These are phyloP conservation scores for Hippocampus abdominalis DNA, from an alignment of 2,113 vertebrate species.

Conservation along the genomic window DNA sequence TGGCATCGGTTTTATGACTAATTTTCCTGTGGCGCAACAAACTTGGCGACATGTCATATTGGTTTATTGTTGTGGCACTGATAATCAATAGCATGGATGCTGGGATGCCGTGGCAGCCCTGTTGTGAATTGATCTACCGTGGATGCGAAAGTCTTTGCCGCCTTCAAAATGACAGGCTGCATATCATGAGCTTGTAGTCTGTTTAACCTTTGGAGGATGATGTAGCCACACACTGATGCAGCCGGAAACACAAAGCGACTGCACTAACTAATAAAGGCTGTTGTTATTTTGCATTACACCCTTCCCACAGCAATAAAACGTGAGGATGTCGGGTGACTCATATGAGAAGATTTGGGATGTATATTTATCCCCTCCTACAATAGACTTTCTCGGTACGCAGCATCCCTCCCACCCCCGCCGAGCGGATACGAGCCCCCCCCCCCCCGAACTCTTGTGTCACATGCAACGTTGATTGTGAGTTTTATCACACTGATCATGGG, in stretches of 20 bases:
- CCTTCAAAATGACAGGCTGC: conserved; percentile 16
- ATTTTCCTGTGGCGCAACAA: conserved; percentile 37
- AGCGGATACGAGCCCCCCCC: conserved; percentile 28
- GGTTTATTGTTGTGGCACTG: conserved; percentile 56
- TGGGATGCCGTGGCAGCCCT: conserved; percentile 36
- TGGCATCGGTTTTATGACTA: conserved; percentile 57
- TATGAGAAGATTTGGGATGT: background rate
- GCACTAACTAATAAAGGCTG: conserved; percentile 8
- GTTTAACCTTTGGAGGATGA: conserved; percentile 21
- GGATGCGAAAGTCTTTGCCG: conserved; percentile 12
- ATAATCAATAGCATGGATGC: conserved; percentile 57
- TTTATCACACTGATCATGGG: conserved; percentile 99
- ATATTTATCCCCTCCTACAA: conserved; percentile 24
- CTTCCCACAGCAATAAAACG: background rate
- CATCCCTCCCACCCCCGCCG: conserved; percentile 8
- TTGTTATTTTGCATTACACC: conserved; percentile 18
- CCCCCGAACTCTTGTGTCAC: conserved; percentile 80
- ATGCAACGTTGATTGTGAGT: conserved; percentile 98
- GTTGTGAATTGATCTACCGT: conserved; percentile 49
- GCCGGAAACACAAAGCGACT: conserved; percentile 2
- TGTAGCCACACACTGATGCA: conserved; percentile 4
- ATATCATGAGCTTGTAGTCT: conserved; percentile 21
- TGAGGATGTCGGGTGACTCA: conserved; percentile 17
- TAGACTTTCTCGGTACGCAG: conserved; percentile 10
- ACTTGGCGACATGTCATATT: conserved; percentile 44